phyloP scores from a whole-genome alignment of 2,797 vertebrate genomes.

The Phoebastria nigripes region DNA sequence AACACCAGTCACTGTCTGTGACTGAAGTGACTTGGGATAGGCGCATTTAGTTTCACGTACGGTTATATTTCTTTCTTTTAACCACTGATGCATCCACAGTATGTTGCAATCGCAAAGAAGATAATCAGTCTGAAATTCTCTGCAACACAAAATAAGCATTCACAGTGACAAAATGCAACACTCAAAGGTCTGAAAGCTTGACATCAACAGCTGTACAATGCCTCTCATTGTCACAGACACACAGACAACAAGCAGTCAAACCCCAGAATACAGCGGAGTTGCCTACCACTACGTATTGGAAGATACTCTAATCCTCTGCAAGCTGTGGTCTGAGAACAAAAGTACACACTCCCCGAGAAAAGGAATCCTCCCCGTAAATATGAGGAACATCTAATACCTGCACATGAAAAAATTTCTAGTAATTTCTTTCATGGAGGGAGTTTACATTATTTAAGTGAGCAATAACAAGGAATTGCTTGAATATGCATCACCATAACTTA shows the following conservation, averaged over 20 bases:
- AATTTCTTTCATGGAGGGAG: neutral
- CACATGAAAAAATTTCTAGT: neutral
- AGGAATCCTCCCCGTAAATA: neutral
- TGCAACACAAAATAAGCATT: conserved; percentile 50
- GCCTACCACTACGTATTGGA: neutral
- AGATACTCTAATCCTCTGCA: neutral
- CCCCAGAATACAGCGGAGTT: neutral
- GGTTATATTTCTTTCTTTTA: conserved; percentile 84
- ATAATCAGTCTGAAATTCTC: conserved; percentile 94
- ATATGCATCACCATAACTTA: neutral
- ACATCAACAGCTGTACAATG: neutral
- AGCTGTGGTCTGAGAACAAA: neutral
- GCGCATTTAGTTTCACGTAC: conserved; percentile 92
- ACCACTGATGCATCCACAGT: conserved; percentile 90
- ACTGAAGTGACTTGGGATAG: conserved; percentile 90
- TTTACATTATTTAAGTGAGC: neutral
- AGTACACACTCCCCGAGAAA: neutral
- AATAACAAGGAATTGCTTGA: neutral
- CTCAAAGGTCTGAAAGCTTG: neutral
- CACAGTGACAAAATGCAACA: neutral
- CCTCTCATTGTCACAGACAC: neutral
- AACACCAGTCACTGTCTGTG: conserved; percentile 82
- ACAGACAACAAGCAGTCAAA: neutral
- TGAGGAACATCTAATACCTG: neutral
- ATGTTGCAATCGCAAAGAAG: conserved; percentile 96